Conservation (phyloP, 2,113 vertebrate genomes). For the Pagrus major region DNA sequence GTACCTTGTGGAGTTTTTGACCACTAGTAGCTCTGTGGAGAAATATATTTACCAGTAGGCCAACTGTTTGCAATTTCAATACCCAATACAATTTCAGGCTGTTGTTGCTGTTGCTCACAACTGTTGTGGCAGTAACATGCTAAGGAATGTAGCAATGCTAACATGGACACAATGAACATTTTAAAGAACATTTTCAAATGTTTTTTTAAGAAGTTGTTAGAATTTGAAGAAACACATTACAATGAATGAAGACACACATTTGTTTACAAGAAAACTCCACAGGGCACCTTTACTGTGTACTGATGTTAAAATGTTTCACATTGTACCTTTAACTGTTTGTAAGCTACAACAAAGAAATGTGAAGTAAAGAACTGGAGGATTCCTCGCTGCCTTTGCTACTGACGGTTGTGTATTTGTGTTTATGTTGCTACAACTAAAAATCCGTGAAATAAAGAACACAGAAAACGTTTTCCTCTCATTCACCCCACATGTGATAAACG, state of each 20-base stretch:
- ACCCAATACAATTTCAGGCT: neutral
- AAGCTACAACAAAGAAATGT: neutral
- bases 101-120: neutral
- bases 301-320: neutral
- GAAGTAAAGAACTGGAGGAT: neutral
- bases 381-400: neutral
- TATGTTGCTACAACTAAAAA: neutral
- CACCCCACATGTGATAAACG: neutral
- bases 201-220: neutral
- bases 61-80: no score
- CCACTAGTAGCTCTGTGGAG: neutral
- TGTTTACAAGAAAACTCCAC: no score
- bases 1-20: no score
- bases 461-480: slow-evolving; percentile 1
- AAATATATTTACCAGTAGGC: neutral
- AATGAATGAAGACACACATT: neutral
- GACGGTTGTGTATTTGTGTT: neutral
- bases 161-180: neutral
- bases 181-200: neutral
- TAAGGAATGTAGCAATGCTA: neutral
- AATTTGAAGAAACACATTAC: neutral
- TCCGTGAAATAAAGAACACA: neutral
- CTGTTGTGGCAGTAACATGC: neutral
- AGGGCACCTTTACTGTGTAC: neutral
- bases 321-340: neutral